Evolutionary conservation across 2,888 invertebrate species (phyloP).

Genomic region (Argyra leucocephala): DNA sequence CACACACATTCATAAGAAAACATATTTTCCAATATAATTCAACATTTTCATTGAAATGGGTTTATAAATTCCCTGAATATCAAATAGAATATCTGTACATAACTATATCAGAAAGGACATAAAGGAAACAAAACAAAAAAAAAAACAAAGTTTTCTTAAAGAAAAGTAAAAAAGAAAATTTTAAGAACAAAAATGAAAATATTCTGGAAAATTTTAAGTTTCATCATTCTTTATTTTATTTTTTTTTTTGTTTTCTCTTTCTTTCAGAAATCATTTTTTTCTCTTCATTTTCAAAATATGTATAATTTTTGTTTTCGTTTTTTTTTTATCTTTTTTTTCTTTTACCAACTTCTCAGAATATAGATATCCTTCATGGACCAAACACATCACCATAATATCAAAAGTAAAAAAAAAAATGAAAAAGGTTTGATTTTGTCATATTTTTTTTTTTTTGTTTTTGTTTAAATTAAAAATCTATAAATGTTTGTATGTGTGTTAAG

Average conservation of each 20-base stretch:
- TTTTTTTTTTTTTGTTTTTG: no score
- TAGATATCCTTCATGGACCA: neutral
- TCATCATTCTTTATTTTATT: neutral
- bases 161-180: neutral
- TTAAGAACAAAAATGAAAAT: neutral
- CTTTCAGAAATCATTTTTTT: no score
- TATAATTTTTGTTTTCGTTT: no score
- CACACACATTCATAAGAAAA: no score
- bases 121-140: neutral
- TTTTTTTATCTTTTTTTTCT: neutral
- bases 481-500: neutral
- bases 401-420: neutral
- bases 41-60: neutral
- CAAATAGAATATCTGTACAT: neutral
- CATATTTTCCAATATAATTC: neutral
- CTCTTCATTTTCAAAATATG: no score
- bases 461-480: neutral
- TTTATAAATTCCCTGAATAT: slow-evolving; percentile 3
- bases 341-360: no score
- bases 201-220: neutral
- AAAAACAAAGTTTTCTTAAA: neutral
- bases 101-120: no score
- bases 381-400: neutral
- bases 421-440: no score
- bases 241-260: neutral